Percentiles rank a stretch among this genome's conserved stretches.
Evolutionary conservation across 2,113 vertebrate species (phyloP).

Genomic region (Stegostoma tigrinum): DNA sequence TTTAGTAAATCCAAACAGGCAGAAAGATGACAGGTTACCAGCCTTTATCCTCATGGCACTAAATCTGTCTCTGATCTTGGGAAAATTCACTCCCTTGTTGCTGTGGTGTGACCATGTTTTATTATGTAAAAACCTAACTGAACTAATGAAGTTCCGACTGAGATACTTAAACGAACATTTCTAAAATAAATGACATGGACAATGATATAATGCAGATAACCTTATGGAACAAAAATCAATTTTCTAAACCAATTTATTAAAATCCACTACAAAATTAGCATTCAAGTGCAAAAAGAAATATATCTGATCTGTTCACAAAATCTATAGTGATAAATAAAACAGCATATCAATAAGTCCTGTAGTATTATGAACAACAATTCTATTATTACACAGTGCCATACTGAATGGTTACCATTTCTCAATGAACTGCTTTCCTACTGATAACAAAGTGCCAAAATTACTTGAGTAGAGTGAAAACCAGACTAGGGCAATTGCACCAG

Average conservation of each 20-base stretch:
- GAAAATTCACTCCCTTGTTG: neutral
- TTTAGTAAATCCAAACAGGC: neutral
- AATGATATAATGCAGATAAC: neutral
- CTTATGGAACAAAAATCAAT: neutral
- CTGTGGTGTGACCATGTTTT: neutral
- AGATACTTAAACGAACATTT: neutral
- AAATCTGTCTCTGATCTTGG: neutral
- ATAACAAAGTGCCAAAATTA: neutral
- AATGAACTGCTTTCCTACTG: neutral
- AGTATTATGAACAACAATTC: neutral
- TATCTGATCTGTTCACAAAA: neutral
- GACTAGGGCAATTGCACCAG: neutral
- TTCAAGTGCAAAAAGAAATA: neutral
- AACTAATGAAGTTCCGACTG: neutral
- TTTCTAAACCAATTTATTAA: constrained; percentile 9
- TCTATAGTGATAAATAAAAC: neutral
- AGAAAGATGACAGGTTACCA: neutral
- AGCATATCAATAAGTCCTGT: neutral
- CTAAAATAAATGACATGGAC: neutral
- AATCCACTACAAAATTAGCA: neutral
- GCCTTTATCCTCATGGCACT: neutral
- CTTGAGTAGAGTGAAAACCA: neutral
- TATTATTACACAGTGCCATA: neutral
- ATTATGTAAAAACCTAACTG: neutral
- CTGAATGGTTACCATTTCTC: neutral